Evolutionary conservation across 2,113 vertebrate species (phyloP).

Genomic region (Okapia johnstoni): DNA sequence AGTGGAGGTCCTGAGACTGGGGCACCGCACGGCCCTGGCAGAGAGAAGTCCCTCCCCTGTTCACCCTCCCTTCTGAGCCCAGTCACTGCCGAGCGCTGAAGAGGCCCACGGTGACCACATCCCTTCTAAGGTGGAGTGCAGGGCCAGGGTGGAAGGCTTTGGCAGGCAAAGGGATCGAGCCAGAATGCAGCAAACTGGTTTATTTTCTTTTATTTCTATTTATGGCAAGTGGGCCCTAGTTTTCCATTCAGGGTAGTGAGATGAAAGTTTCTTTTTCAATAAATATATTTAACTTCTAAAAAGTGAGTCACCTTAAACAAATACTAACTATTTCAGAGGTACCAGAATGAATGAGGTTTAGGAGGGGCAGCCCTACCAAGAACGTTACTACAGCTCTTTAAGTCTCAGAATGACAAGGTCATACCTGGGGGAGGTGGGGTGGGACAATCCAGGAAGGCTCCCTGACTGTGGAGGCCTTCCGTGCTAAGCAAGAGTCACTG

Average conservation of each 20-base stretch:
- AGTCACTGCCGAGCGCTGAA: rapidly evolving
- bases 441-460: neutral
- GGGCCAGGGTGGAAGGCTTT: neutral
- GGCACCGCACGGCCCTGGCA: neutral
- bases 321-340: neutral
- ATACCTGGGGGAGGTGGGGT: neutral
- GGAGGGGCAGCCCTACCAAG: neutral
- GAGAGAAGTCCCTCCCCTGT: rapidly evolving
- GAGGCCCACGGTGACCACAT: neutral
- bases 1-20: neutral
- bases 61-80: neutral
- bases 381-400: too few species aligned
- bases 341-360: neutral
- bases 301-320: neutral
- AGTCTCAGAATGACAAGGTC: neutral
- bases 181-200: neutral
- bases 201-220: neutral
- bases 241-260: neutral
- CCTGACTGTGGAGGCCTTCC: rapidly evolving
- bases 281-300: neutral
- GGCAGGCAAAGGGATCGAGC: neutral
- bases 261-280: neutral
- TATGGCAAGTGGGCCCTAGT: neutral
- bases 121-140: neutral
- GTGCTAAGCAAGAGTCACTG: neutral